A percentile compares a stretch with the other conserved stretches of the same genome.
Conservation (phyloP, 2,888 invertebrate genomes). For the Chesias legatella region DNA sequence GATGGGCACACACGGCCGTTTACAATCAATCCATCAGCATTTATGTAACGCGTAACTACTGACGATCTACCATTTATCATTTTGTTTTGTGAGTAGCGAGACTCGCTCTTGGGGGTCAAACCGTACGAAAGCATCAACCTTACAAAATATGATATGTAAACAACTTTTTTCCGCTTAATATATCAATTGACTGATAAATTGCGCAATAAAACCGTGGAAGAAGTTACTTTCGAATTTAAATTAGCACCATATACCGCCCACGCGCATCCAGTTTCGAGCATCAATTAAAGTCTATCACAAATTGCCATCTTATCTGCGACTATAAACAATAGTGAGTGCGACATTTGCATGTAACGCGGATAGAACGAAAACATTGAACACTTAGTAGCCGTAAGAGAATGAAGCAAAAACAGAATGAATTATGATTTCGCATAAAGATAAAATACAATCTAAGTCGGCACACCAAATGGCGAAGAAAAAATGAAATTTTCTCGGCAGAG, state of each 20-base stretch:
- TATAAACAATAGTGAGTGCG: slow-evolving; percentile 60
- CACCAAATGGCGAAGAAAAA: slow-evolving; percentile 72
- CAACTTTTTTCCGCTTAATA: slow-evolving; percentile 49
- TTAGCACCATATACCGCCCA: slow-evolving; percentile 19
- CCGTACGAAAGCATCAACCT: slow-evolving; percentile 46
- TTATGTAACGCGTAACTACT: slow-evolving; percentile 75
- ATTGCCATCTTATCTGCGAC: slow-evolving; percentile 54
- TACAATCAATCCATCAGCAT: slow-evolving; percentile 79
- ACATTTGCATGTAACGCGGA: slow-evolving; percentile 60
- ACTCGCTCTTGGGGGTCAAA: slow-evolving; percentile 68
- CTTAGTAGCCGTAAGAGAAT: slow-evolving; percentile 54
- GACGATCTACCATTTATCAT: slow-evolving; percentile 76
- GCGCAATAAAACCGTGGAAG: slow-evolving; percentile 11
- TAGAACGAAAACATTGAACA: slow-evolving; percentile 64
- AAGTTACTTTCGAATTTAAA: slow-evolving; percentile 21
- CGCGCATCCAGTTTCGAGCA: slow-evolving; percentile 27
- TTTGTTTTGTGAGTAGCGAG: slow-evolving; percentile 72
- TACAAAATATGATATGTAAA: slow-evolving; percentile 61
- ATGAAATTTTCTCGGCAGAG: slow-evolving; percentile 64
- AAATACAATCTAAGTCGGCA: slow-evolving; percentile 74
- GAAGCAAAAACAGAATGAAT: slow-evolving; percentile 71
- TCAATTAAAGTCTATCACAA: slow-evolving; percentile 50
- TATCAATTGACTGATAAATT: slow-evolving; percentile 34
- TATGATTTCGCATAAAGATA: slow-evolving; percentile 78
- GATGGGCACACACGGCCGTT: slow-evolving; percentile 68